Base-by-base conservation (phyloP, 2,888 invertebrate genomes). In the Seladonia tumulorum region DNA sequence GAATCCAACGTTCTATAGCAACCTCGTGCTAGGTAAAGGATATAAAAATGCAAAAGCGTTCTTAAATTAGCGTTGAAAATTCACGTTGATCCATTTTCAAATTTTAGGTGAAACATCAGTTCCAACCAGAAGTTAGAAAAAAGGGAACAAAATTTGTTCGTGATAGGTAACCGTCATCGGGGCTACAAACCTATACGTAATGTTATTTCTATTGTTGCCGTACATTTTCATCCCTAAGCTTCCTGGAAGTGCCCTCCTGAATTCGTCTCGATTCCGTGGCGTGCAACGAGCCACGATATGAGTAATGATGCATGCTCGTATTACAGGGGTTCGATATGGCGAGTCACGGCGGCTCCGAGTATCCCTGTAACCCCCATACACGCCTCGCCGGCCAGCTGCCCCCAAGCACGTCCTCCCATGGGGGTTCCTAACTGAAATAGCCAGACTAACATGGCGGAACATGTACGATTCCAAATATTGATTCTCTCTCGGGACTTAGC, bases 221-320 rank as follows among this genome's bases (percentile, higher is more conserved):
- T 75, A 71, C 83, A 89, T 88, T 89, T 87, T 88, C 85, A 90
- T 89, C 87, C 89, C 75, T 81, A 81, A 71, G 86, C 87, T 88
- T 88, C 88, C 87, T 86, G 84, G 86, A 90, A 90, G 91, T 85
- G 86, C 87, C 90, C 90, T 90, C 80, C 87, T 85, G 88, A 86
- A 88, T 88, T 87, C 90, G 83, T 89, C 81, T 87, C 75, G 91
- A 91, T 91, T 90, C 91, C 91, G 89, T 92, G 92, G 93, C 93
- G 93, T 92, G 92, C 94, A 94, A 93, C 93, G 92, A 94, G 94
- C 93, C 93, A 92, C 93, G 94, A 94, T 95, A 94, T 95, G 95
- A 95, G 95, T 94, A 95, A 95, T 95, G 95, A 94, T 95, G 94
- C 94, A 94, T 94, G 94, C 93, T 92, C 92, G 91, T 91, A 91